Evolutionary conservation across 1,140 invertebrate genomes (phyloP).

Genomic region (Drosophila persimilis): DNA sequence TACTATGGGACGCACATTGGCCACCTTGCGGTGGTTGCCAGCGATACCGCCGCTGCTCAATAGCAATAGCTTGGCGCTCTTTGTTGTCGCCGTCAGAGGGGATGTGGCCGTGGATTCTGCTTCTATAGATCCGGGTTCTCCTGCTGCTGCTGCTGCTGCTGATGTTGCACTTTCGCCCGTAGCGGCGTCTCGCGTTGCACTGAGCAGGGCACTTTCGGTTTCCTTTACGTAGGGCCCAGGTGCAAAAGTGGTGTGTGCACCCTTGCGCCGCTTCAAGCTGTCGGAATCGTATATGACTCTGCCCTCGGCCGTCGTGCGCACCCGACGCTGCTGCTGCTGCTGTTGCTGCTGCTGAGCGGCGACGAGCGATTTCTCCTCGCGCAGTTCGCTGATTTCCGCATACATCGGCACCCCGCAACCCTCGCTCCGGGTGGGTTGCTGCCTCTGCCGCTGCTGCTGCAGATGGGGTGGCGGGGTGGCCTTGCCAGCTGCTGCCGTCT

Average conservation of each 20-base stretch:
- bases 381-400: constrained; percentile 78
- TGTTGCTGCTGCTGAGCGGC: constrained; percentile 26
- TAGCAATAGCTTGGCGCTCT: constrained; percentile 69
- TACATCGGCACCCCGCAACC: constrained; percentile 70
- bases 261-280: constrained; percentile 91
- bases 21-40: constrained; percentile 71
- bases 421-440: constrained; percentile 5
- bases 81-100: constrained; percentile 5
- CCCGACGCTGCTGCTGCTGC: constrained; percentile 84
- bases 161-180: constrained; percentile 69
- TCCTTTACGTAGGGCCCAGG: constrained; percentile 91
- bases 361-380: constrained; percentile 67
- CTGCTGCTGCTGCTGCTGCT: constrained; percentile 22
- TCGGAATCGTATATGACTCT: constrained; percentile 95
- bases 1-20: constrained; percentile 80
- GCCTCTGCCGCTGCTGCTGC: not conserved
- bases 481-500: constrained; percentile 34
- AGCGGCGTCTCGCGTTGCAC: constrained; percentile 47
- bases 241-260: constrained; percentile 92
- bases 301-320: constrained; percentile 92
- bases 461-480: constrained; percentile 7
- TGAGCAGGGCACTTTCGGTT: constrained; percentile 83
- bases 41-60: constrained; percentile 57
- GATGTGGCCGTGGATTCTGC: constrained; percentile 9
- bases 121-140: constrained; percentile 4